These are phyloP conservation scores for Trididemnum miniatum DNA, from an alignment of 23 tunicate species.

Conservation along the genomic window DNA sequence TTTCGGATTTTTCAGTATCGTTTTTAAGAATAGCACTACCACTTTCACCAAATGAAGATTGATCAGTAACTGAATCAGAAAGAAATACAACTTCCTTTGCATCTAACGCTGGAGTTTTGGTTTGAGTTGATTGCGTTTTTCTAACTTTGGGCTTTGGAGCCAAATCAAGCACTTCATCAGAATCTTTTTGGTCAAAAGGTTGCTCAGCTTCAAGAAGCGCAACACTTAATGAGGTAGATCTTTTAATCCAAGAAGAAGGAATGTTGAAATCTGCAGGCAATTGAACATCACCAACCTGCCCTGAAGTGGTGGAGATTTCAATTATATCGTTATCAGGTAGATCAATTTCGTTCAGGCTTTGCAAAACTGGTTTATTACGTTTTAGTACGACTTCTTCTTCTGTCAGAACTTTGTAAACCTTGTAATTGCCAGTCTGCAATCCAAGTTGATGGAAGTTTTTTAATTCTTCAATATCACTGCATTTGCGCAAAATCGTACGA, in stretches of 20 bases:
- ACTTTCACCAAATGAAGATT: neutral
- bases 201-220: slow-evolving; percentile 27
- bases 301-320: slow-evolving; percentile 1
- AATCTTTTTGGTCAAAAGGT: neutral
- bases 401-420: slow-evolving; percentile 68
- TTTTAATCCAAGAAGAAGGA: slow-evolving; percentile 5
- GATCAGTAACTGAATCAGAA: neutral
- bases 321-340: slow-evolving; percentile 1
- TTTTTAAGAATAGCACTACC: neutral
- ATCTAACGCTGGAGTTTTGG: neutral
- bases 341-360: neutral
- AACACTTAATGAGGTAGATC: slow-evolving; percentile 2
- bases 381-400: slow-evolving; percentile 20
- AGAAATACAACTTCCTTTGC: slow-evolving; percentile 39
- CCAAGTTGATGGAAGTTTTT: slow-evolving; percentile 70
- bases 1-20: neutral
- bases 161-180: neutral
- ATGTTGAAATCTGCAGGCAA: neutral
- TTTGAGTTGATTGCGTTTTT: slow-evolving; percentile 28
- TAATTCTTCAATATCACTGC: slow-evolving; percentile 53
- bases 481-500: slow-evolving; percentile 61
- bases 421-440: slow-evolving; percentile 77
- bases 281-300: neutral
- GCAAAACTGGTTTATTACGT: neutral
- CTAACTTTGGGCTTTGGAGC: neutral